Conservation (phyloP, 2,797 vertebrate species). For the Paguma larvata region DNA sequence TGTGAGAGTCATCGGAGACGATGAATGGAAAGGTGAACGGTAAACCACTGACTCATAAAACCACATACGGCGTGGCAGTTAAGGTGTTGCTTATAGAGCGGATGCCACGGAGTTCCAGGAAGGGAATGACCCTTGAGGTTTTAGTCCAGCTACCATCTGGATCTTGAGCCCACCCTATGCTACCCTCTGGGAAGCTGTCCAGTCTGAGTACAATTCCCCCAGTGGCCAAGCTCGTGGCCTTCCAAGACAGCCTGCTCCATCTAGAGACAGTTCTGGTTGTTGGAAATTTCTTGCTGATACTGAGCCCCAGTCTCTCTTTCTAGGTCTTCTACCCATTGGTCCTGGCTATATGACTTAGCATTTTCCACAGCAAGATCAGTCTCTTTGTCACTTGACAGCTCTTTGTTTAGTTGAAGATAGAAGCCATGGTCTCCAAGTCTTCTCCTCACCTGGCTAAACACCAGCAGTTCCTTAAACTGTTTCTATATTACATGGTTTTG, state of each 20-base stretch:
- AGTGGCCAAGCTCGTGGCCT: not conserved
- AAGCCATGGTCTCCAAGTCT: not conserved
- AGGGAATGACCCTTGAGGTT: not conserved
- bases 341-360: not conserved
- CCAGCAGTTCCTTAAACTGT: not conserved
- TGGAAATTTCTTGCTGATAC: not conserved
- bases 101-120: not conserved
- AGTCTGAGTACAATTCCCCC: not conserved
- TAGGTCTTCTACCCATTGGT: not conserved
- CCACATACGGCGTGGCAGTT: not conserved
- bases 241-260: not conserved
- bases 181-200: not conserved
- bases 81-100: not conserved
- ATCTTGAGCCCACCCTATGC: not conserved
- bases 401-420: not conserved
- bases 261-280: not conserved
- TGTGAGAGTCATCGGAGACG: not conserved
- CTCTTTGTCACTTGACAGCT: not conserved
- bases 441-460: not conserved
- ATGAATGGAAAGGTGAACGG: not conserved
- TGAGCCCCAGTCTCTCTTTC: not conserved
- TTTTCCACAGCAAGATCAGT: not conserved
- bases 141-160: not conserved
- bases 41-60: rapidly evolving
- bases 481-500: not conserved